Percentiles rank a stretch among this genome's conserved stretches.
These are phyloP conservation scores for Otis tarda DNA, from an alignment of 2,113 vertebrate species.

Conservation along the genomic window DNA sequence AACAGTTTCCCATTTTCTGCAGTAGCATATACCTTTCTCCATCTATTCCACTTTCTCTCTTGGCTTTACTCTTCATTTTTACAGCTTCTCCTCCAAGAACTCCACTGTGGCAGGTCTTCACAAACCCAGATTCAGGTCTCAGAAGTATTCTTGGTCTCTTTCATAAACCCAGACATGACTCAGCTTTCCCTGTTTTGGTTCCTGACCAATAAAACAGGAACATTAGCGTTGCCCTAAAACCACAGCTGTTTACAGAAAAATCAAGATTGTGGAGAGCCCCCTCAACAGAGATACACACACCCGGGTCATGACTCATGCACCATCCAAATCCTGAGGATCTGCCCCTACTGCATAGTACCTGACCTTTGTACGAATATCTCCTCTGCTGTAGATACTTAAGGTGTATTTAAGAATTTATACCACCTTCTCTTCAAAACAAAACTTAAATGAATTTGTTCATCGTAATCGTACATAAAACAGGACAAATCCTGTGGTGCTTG, in stretches of 20 bases:
- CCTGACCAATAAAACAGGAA: background rate
- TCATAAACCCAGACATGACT: background rate
- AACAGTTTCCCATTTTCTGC: background rate
- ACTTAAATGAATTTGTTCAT: background rate
- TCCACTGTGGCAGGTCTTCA: background rate
- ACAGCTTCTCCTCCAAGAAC: background rate
- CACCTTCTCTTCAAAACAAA: background rate
- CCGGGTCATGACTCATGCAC: accelerated
- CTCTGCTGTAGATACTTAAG: background rate
- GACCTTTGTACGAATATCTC: background rate
- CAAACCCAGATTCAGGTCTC: background rate
- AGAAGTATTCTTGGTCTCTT: background rate
- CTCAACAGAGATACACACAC: accelerated
- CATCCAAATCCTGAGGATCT: background rate
- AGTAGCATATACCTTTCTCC: background rate
- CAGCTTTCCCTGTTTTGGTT: background rate
- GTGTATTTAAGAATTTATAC: background rate
- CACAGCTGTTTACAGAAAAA: background rate
- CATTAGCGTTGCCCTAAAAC: background rate
- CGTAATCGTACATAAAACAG: background rate
- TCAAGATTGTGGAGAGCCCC: background rate
- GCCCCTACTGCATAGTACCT: background rate
- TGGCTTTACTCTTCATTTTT: background rate
- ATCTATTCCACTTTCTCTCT: background rate
- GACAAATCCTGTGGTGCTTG: background rate